These are phyloP conservation scores for Microtus agrestis DNA, from an alignment of 2,797 vertebrate genomes.

Conservation along the genomic window DNA sequence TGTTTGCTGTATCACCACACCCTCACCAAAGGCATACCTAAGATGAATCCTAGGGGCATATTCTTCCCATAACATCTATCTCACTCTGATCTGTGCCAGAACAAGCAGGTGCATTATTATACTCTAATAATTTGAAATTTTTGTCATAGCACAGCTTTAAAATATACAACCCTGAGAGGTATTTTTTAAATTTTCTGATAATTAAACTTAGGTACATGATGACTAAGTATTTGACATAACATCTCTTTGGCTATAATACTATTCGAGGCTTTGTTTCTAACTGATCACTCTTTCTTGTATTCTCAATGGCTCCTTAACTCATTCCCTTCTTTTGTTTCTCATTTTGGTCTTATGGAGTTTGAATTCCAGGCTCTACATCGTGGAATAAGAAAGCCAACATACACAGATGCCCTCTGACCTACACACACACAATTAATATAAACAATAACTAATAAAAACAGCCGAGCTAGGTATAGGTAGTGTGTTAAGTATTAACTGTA, in stretches of 20 bases:
- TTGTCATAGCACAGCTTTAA: slow-evolving; percentile 8
- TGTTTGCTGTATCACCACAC: neutral
- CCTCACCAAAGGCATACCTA: neutral
- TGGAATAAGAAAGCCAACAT: neutral
- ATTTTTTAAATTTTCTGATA: slow-evolving; percentile 5
- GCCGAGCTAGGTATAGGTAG: neutral
- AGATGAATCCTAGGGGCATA: neutral
- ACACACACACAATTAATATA: neutral
- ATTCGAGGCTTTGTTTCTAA: neutral
- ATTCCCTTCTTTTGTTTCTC: neutral
- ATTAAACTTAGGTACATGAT: slow-evolving; percentile 36
- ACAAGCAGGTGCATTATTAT: neutral
- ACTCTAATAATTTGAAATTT: neutral
- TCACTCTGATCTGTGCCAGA: neutral
- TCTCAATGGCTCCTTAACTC: neutral
- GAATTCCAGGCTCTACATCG: neutral
- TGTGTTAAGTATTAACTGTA: neutral
- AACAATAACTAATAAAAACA: neutral
- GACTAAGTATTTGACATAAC: neutral
- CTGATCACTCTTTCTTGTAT: neutral
- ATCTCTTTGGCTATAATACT: neutral
- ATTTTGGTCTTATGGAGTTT: neutral
- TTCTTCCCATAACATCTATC: neutral
- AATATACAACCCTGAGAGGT: neutral
- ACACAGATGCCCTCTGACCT: neutral